Evolutionary conservation across 2,888 invertebrate genomes (phyloP).

Genomic region (Dendrolimus pini): DNA sequence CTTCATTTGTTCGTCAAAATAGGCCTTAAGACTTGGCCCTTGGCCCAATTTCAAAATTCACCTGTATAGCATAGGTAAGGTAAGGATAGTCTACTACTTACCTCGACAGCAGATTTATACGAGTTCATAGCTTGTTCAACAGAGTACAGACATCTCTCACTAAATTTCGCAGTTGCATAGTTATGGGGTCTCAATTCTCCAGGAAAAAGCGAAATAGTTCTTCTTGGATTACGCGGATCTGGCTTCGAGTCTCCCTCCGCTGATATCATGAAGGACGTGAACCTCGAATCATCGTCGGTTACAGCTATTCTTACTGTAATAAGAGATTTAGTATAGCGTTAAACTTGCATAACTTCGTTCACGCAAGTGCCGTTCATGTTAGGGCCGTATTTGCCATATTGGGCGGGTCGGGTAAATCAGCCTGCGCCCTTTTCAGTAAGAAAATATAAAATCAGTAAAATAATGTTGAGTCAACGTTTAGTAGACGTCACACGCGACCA

Average conservation of each 20-base stretch:
- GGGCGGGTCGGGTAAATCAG: too few relatives aligned
- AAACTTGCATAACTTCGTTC: too few relatives aligned
- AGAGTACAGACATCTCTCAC: constrained; percentile 54
- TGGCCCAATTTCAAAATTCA: too few relatives aligned
- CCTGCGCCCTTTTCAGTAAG: too few relatives aligned
- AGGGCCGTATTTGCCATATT: too few relatives aligned
- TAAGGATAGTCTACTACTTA: constrained; percentile 13
- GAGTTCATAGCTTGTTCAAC: constrained; percentile 50
- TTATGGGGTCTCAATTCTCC: constrained; percentile 49
- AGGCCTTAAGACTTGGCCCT: too few relatives aligned
- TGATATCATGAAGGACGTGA: constrained; percentile 60
- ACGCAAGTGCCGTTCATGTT: too few relatives aligned
- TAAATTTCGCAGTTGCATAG: constrained; percentile 42
- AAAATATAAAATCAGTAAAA: too few relatives aligned
- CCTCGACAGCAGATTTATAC: constrained; percentile 48
- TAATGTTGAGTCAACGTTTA: too few relatives aligned
- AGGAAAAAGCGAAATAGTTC: constrained; percentile 36
- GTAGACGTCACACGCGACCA: too few relatives aligned
- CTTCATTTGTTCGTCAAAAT: too few relatives aligned
- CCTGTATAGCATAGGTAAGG: too few relatives aligned
- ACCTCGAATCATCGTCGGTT: constrained; percentile 49
- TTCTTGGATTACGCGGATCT: constrained; percentile 51
- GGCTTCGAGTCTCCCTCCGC: constrained; percentile 53
- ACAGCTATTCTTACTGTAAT: constrained; percentile 43
- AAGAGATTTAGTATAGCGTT: neutral